Evolutionary conservation across 2,113 vertebrate genomes (phyloP).

Genomic region (Aegypius monachus): DNA sequence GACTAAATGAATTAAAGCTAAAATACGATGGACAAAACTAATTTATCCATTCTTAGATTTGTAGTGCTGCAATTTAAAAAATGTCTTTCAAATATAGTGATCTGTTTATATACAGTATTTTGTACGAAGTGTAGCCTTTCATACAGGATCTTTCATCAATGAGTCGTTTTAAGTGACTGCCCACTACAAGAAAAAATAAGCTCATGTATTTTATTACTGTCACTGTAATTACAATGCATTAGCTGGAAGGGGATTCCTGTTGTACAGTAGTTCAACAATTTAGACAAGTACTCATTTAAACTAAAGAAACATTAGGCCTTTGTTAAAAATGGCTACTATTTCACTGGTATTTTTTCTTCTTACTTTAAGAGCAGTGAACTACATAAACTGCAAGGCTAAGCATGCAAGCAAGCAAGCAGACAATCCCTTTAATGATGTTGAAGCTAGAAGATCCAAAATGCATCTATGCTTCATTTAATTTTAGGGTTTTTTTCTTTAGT

Average conservation of each 20-base stretch:
- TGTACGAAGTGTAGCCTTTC: background rate
- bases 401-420: accelerated
- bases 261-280: background rate
- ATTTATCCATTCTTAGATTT: background rate
- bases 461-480: background rate
- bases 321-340: background rate
- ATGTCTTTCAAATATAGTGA: background rate
- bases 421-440: background rate
- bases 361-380: background rate
- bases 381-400: background rate
- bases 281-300: background rate
- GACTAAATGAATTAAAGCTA: slow-evolving; percentile 13
- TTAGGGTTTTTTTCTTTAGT: background rate
- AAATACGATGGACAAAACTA: background rate
- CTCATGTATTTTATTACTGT: background rate
- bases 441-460: background rate
- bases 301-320: background rate
- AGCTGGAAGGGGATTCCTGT: background rate
- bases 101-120: background rate
- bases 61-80: background rate
- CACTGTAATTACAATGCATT: background rate
- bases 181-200: background rate
- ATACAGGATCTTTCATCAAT: background rate
- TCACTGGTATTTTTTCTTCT: background rate
- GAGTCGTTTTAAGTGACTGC: background rate